These are phyloP conservation scores for Rhopalosiphum padi DNA, from an alignment of 1,140 invertebrate genomes.

Conservation along the genomic window DNA sequence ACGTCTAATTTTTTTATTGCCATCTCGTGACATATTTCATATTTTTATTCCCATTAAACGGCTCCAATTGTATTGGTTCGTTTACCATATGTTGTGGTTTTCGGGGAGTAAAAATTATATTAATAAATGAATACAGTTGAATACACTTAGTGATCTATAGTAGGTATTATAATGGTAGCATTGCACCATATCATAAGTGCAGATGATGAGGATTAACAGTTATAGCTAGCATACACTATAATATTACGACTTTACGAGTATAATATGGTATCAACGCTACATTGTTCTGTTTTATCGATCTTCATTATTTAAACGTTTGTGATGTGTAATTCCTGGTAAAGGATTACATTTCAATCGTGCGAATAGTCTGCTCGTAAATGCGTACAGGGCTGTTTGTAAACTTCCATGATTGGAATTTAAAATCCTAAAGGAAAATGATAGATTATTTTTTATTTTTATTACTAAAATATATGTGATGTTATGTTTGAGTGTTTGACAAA, in stretches of 20 bases:
- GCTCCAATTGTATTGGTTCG: background rate
- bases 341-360: background rate
- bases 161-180: background rate
- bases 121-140: background rate
- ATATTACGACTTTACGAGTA: background rate
- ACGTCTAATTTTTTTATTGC: background rate
- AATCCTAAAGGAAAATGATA: background rate
- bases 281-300: constrained; percentile 5
- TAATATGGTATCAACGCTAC: background rate
- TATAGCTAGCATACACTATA: background rate
- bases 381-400: background rate
- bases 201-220: background rate
- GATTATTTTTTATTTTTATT: background rate
- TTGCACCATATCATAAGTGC: background rate
- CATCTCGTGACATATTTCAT: background rate
- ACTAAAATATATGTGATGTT: background rate
- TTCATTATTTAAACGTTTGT: constrained; percentile 12
- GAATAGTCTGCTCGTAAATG: background rate
- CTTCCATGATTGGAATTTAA: background rate
- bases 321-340: background rate
- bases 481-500: background rate
- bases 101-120: background rate
- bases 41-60: background rate
- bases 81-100: background rate
- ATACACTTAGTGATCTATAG: background rate